phyloP scores from a whole-genome alignment of 2,113 vertebrate species.

The Toxotes jaculatrix region DNA sequence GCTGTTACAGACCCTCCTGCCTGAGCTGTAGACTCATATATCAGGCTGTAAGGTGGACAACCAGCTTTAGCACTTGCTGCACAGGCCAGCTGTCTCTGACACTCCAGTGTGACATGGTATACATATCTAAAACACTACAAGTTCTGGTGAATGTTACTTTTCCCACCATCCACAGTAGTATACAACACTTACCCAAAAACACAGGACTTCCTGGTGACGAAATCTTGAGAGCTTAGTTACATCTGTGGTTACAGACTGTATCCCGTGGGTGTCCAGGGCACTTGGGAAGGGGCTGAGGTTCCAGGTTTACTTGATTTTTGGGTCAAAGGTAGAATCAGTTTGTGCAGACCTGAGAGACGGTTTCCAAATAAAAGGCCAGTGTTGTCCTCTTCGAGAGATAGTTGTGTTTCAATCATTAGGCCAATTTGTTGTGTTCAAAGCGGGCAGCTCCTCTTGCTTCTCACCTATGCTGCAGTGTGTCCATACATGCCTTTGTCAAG shows the following conservation, averaged over 20 bases:
- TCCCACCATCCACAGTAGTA: constrained; percentile 16
- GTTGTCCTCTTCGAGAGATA: constrained; percentile 47
- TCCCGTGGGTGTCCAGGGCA: constrained; percentile 62
- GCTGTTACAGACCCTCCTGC: constrained; percentile 1
- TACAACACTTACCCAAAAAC: constrained; percentile 72
- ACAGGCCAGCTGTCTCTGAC: constrained; percentile 24
- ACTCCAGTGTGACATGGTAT: neutral
- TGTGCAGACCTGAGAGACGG: constrained; percentile 73
- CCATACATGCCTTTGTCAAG: constrained; percentile 45
- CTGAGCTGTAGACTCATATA: constrained; percentile 1
- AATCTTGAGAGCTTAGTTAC: constrained; percentile 67
- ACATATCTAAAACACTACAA: neutral
- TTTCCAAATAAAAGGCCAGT: constrained; percentile 56
- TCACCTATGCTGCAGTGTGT: constrained; percentile 61
- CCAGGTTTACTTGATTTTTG: constrained; percentile 53
- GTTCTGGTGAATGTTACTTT: neutral
- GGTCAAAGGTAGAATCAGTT: constrained; percentile 71
- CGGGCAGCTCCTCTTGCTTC: constrained; percentile 32
- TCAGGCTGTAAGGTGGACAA: constrained; percentile 11
- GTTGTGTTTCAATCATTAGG: constrained; percentile 49
- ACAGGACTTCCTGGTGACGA: constrained; percentile 71
- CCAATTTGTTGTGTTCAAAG: constrained; percentile 30
- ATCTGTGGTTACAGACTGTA: constrained; percentile 64
- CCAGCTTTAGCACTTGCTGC: neutral
- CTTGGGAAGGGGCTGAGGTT: constrained; percentile 66